Evolutionary conservation across 2,888 invertebrate genomes (phyloP).

Genomic region (Limnephilus marmoratus): DNA sequence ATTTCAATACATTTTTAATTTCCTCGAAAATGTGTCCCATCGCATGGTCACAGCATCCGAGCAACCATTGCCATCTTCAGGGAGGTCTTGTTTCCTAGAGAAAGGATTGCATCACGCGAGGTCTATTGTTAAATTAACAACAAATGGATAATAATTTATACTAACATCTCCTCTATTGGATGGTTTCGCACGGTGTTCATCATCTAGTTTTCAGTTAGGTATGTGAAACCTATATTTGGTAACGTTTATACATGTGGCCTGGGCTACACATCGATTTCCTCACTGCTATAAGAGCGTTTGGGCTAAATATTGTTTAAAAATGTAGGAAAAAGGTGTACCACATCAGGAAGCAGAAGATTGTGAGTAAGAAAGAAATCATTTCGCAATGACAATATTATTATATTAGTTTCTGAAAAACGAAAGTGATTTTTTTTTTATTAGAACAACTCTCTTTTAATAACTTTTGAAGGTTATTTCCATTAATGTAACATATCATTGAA

Average conservation of each 20-base stretch:
- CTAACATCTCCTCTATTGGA: constrained; percentile 10
- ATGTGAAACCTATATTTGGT: constrained; percentile 40
- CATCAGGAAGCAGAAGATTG: neutral
- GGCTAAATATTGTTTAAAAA: neutral
- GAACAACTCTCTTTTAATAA: no score
- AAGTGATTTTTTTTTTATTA: no score
- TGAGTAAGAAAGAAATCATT: no score
- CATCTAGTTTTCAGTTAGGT: neutral
- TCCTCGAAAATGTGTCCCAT: neutral
- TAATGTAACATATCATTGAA: no score
- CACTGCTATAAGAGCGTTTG: neutral
- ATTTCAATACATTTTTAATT: neutral
- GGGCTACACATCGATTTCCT: constrained; percentile 30
- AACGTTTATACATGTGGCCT: constrained; percentile 10
- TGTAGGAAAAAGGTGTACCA: neutral
- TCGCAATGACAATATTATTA: no score
- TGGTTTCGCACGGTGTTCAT: constrained; percentile 52
- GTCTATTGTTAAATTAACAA: constrained; percentile 49
- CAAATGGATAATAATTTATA: constrained; percentile 47
- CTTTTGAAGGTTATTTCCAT: no score
- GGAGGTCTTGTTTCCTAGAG: constrained; percentile 19
- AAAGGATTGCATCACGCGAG: constrained; percentile 48
- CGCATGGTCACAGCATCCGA: neutral
- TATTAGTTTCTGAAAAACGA: no score
- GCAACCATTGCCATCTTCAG: neutral